A percentile compares a stretch with the other conserved stretches of the same genome.
Evolutionary conservation across 2,797 vertebrate species (phyloP).

Genomic region (Urocyon cinereoargenteus): DNA sequence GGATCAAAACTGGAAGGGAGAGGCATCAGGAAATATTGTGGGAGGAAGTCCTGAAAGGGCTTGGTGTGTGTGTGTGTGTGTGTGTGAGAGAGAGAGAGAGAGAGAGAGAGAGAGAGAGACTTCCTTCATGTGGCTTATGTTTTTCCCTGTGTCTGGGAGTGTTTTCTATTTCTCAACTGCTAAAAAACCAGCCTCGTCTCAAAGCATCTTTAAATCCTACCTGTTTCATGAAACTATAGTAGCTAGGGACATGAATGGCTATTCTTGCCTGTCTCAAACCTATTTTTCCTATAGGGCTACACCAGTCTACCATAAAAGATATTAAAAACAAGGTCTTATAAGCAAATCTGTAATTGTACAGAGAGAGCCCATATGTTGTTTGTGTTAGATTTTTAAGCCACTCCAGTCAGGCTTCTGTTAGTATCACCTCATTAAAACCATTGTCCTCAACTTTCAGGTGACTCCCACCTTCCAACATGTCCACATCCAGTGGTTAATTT

Average conservation of each 20-base stretch:
- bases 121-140: background rate
- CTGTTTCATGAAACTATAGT: background rate
- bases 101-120: background rate
- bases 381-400: background rate
- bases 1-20: background rate
- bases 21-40: background rate
- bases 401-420: background rate
- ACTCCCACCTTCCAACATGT: accelerated
- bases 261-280: background rate
- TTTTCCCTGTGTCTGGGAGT: background rate
- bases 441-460: background rate
- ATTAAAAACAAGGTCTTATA: background rate
- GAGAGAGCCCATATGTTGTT: background rate
- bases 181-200: background rate
- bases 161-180: background rate
- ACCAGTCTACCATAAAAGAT: background rate
- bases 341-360: too few species aligned
- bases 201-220: background rate
- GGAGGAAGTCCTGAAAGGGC: background rate
- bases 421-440: background rate
- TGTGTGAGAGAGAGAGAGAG: background rate
- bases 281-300: background rate
- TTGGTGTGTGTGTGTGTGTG: background rate
- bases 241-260: background rate
- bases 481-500: background rate